Conservation (phyloP, 2,113 vertebrate genomes). For the Motacilla tschutschensis region DNA sequence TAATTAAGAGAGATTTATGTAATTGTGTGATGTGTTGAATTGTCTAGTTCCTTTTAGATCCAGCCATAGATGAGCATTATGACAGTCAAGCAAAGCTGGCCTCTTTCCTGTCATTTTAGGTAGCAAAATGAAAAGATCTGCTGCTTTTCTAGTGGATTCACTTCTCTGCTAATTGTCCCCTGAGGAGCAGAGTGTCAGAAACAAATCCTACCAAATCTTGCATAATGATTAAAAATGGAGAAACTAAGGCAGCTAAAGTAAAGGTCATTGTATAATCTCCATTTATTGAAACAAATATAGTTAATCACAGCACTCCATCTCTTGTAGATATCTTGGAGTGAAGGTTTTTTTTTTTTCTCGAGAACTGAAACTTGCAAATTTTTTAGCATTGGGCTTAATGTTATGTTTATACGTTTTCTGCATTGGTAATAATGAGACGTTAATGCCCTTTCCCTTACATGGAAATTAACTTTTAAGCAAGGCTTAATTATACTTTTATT, state of each 20-base stretch:
- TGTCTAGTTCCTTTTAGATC: not conserved
- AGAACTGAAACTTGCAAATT: not conserved
- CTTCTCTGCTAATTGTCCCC: conserved; percentile 84
- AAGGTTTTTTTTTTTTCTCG: not conserved
- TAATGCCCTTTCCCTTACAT: not conserved
- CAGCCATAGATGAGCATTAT: not conserved
- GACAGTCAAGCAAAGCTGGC: not conserved
- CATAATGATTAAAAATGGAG: conserved; percentile 92
- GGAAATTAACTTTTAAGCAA: conserved; percentile 53
- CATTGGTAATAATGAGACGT: not conserved
- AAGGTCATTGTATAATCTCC: conserved; percentile 88
- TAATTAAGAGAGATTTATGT: not conserved
- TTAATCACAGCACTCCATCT: conserved; percentile 82
- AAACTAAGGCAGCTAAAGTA: conserved; percentile 78
- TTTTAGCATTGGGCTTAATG: not conserved
- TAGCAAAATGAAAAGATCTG: conserved; percentile 57
- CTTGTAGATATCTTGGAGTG: not conserved
- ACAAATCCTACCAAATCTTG: conserved; percentile 75
- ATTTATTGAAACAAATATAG: conserved; percentile 87
- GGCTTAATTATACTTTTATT: conserved; percentile 21
- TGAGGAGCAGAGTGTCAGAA: conserved; percentile 79
- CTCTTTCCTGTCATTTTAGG: conserved; percentile 55
- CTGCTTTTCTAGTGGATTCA: conserved; percentile 74
- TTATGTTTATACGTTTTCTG: conserved; percentile 21
- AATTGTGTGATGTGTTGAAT: not conserved